Evolutionary conservation across 2,113 vertebrate species (phyloP).

Genomic region (Hucho hucho): DNA sequence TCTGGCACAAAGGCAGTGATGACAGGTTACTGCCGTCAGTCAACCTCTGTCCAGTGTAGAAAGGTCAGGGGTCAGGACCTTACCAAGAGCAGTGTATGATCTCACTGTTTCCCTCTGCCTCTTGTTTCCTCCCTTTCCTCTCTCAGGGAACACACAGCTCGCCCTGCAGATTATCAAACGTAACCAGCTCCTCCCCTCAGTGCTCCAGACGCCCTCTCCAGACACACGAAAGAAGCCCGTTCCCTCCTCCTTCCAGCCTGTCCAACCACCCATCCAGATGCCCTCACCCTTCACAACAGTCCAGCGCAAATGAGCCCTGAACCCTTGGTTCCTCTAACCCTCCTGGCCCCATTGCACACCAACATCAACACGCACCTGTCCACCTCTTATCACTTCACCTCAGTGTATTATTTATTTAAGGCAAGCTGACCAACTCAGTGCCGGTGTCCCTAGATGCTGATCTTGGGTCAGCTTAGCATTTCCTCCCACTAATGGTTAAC

Average conservation of each 20-base stretch:
- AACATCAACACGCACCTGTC: slow-evolving; percentile 14
- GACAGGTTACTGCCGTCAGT: not conserved
- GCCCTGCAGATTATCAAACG: slow-evolving; percentile 99
- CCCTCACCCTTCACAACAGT: slow-evolving; percentile 85
- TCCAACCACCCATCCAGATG: slow-evolving; percentile 83
- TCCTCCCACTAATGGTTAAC: too few relatives aligned
- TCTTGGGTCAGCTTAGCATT: too few relatives aligned
- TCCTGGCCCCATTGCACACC: slow-evolving; percentile 4
- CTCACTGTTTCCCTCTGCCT: not conserved
- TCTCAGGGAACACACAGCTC: slow-evolving; percentile 91
- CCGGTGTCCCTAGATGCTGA: too few relatives aligned
- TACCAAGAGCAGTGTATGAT: not conserved
- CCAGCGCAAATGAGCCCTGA: slow-evolving; percentile 85
- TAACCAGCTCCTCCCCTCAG: slow-evolving; percentile 90
- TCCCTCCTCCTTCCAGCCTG: slow-evolving; percentile 76
- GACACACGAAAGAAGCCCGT: slow-evolving; percentile 86
- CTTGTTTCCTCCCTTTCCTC: not conserved
- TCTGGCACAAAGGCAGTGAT: not conserved
- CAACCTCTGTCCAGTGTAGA: not conserved
- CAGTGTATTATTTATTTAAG: slow-evolving; percentile 36
- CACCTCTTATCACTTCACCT: not conserved
- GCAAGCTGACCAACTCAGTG: slow-evolving; percentile 12
- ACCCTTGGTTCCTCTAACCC: not conserved
- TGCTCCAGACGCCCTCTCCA: slow-evolving; percentile 77
- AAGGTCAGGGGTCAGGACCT: not conserved